Percentiles rank a stretch among this genome's conserved stretches.
These are phyloP conservation scores for Apis florea DNA, from an alignment of 1,140 invertebrate species.

Conservation along the genomic window DNA sequence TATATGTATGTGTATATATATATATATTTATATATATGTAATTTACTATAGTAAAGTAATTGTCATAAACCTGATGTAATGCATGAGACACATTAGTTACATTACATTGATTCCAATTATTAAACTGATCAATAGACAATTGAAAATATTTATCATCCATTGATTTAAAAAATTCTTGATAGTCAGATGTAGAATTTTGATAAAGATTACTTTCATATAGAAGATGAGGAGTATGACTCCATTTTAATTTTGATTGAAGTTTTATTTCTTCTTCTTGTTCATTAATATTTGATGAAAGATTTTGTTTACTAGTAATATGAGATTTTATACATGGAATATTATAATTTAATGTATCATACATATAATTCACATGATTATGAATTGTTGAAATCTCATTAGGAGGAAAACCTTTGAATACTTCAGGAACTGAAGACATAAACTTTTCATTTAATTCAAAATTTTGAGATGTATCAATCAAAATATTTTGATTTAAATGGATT, in stretches of 20 bases:
- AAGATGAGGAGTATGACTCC: constrained; percentile 18
- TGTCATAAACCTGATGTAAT: constrained; percentile 49
- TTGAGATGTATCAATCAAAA: not conserved
- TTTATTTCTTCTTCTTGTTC: constrained; percentile 35
- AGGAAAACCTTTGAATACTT: constrained; percentile 62
- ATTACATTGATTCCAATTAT: constrained; percentile 40
- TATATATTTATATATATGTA: too few species aligned
- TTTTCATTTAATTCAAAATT: constrained; percentile 23
- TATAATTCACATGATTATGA: constrained; percentile 56
- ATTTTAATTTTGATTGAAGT: constrained; percentile 35
- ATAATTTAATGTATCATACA: constrained; percentile 37
- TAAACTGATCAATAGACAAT: constrained; percentile 40
- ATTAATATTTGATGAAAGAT: constrained; percentile 21
- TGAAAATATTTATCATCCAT: constrained; percentile 51
- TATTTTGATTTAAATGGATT: constrained; percentile 9
- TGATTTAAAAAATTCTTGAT: constrained; percentile 39
- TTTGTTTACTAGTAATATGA: constrained; percentile 26
- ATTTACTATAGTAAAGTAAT: not conserved
- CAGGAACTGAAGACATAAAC: constrained; percentile 20
- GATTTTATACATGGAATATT: constrained; percentile 27
- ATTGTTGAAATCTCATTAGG: constrained; percentile 61
- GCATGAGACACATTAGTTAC: constrained; percentile 17
- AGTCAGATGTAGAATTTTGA: not conserved
- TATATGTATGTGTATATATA: too few species aligned
- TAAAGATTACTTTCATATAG: constrained; percentile 35